Conservation (phyloP, 2,888 invertebrate genomes). For the Eucera pruinosa region DNA sequence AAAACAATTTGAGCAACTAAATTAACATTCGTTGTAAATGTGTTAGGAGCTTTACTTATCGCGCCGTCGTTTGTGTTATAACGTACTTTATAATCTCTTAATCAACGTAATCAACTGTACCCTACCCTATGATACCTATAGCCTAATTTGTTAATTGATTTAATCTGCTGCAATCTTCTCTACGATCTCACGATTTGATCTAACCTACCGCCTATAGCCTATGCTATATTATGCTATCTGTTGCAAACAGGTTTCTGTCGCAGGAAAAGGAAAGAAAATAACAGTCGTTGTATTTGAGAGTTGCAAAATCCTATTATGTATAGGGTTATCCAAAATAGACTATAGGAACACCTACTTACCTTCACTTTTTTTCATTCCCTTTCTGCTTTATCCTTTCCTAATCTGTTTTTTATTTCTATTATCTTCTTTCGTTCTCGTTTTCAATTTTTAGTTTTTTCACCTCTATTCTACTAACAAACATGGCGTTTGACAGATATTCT, state of each 20-base stretch:
- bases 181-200: background rate
- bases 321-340: background rate
- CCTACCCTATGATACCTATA: background rate
- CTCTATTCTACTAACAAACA: too few species aligned
- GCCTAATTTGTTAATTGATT: background rate
- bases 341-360: too few species aligned
- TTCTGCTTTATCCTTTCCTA: too few species aligned
- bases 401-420: too few species aligned
- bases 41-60: background rate
- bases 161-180: background rate
- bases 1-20: background rate
- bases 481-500: too few species aligned
- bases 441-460: too few species aligned
- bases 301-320: background rate
- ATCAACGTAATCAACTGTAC: background rate
- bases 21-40: background rate
- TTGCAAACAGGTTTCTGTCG: background rate
- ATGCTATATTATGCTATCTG: background rate
- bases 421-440: too few species aligned
- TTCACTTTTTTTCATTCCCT: too few species aligned
- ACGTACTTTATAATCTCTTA: background rate
- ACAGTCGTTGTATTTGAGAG: background rate
- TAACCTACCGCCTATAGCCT: too few species aligned
- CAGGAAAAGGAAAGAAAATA: background rate
- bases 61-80: background rate